phyloP scores from a whole-genome alignment of 2,888 invertebrate species.

The Tyria jacobaeae region DNA sequence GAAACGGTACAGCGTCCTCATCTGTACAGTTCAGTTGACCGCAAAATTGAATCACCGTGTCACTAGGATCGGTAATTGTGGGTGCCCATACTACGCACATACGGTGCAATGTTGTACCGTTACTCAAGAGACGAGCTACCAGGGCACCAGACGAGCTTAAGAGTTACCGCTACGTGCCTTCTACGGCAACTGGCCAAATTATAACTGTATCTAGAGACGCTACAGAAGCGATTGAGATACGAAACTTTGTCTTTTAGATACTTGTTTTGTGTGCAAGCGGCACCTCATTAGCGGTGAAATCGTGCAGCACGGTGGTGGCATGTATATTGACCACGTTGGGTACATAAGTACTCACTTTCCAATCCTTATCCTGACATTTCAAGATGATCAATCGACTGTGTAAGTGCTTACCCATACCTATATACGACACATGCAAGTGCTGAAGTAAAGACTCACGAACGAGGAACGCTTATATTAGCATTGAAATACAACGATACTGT shows the following conservation, averaged over 20 bases:
- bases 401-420: conserved; percentile 13
- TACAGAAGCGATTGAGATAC: conserved; percentile 48
- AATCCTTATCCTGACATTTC: conserved; percentile 53
- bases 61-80: conserved; percentile 45
- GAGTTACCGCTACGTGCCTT: conserved; percentile 76
- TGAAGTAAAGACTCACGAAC: conserved; percentile 27
- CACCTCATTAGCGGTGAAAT: conserved; percentile 70
- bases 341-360: conserved; percentile 53
- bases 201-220: conserved; percentile 77
- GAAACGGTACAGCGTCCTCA: conserved; percentile 40
- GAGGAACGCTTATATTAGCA: conserved; percentile 44
- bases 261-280: conserved; percentile 53
- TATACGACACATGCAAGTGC: conserved; percentile 11
- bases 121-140: conserved; percentile 64
- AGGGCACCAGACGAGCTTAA: conserved; percentile 65
- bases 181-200: conserved; percentile 71
- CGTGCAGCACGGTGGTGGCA: conserved; percentile 54
- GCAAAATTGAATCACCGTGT: conserved; percentile 52
- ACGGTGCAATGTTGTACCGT: conserved; percentile 65
- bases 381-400: conserved; percentile 38
- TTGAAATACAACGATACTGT: conserved; percentile 38
- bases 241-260: conserved; percentile 56
- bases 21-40: conserved; percentile 30
- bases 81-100: conserved; percentile 48
- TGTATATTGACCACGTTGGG: conserved; percentile 58